Base-by-base conservation (phyloP, 2,888 invertebrate species). In the Aspidiotus destructor region DNA sequence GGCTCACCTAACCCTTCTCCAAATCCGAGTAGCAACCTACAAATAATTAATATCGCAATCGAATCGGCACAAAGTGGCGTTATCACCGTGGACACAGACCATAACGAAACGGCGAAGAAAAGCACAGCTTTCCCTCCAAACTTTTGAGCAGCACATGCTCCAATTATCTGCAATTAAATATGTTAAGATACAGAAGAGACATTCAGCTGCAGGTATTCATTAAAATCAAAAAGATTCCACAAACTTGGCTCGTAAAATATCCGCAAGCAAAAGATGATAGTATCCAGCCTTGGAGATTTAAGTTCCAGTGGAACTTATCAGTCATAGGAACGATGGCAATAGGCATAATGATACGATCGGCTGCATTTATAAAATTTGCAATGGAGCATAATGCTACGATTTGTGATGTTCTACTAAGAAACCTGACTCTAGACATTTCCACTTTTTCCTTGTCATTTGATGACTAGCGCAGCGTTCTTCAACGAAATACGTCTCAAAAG, bases 361-460 rank as follows among this genome's bases (percentile, higher is more conserved):
- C 87, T 62, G 87, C 85, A 77, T 88, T 87, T 73, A 88, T 87
- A 74, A 88, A 87, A 77, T 88, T 88, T 60, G 87, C 87, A 61
- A 84, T 78, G 40, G 86, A 85, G 76, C 87, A 87, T 72, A 88
- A 76, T 63, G 84, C 84, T 61, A 88, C 82, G 70, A 84, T 82
- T 68, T 81, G 79, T 68, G 82, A 69, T 2, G 69, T 69, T 48
- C 57, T 62, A n/a, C 62, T 55, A 11, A 69, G 16, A n/a, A 62
- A 42, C 42, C 54, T 62, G 15, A 9, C 57, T 44, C 41, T 61
- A 5, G 57, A 41, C 69, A 69, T 69, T 2, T 55, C 58, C 28
- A 11, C 41, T 10, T 42, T 13, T 6, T 8, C 16, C 48, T 62
- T 9, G 7, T 62, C 13, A 48, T 48, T 48, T 48, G 2, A 48